Percentiles rank a stretch among this genome's conserved stretches.
Conservation (phyloP, 2,797 vertebrate species). For the Malacoctenus gilli region DNA sequence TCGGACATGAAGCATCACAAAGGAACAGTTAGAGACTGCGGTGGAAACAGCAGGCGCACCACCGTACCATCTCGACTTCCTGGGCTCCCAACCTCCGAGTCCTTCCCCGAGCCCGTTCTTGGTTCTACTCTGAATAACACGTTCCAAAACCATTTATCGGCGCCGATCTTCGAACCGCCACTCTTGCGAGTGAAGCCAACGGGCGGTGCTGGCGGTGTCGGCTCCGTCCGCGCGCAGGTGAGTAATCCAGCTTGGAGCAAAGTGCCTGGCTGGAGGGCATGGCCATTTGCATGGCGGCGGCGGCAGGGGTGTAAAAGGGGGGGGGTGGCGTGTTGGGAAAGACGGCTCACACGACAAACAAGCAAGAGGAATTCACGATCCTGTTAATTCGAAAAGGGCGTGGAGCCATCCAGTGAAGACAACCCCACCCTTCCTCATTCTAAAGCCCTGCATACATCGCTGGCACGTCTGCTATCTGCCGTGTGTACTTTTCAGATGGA, state of each 20-base stretch:
- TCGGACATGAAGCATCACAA: slow-evolving; percentile 21
- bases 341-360: slow-evolving; percentile 34
- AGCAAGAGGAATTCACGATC: slow-evolving; percentile 35
- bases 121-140: slow-evolving; percentile 1
- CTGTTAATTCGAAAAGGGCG: slow-evolving; percentile 44
- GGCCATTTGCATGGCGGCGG: slow-evolving; percentile 48
- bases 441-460: slow-evolving; percentile 19
- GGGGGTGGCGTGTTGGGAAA: slow-evolving; percentile 34
- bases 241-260: slow-evolving; percentile 30
- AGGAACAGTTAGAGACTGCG: slow-evolving; percentile 18
- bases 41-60: slow-evolving; percentile 1
- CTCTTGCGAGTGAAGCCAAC: slow-evolving; percentile 6
- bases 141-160: no score
- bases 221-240: slow-evolving; percentile 19
- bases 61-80: slow-evolving; percentile 61
- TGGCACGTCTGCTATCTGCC: slow-evolving; percentile 29
- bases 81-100: slow-evolving; percentile 21
- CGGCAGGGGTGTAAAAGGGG: not conserved
- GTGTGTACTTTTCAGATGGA: not conserved
- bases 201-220: not conserved
- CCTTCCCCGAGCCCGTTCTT: no score
- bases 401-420: slow-evolving; percentile 26
- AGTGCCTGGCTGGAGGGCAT: slow-evolving; percentile 41
- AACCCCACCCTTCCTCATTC: slow-evolving; percentile 55
- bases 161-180: no score